Conservation (phyloP, 1,140 invertebrate species). For the Epicauta chinensis region DNA sequence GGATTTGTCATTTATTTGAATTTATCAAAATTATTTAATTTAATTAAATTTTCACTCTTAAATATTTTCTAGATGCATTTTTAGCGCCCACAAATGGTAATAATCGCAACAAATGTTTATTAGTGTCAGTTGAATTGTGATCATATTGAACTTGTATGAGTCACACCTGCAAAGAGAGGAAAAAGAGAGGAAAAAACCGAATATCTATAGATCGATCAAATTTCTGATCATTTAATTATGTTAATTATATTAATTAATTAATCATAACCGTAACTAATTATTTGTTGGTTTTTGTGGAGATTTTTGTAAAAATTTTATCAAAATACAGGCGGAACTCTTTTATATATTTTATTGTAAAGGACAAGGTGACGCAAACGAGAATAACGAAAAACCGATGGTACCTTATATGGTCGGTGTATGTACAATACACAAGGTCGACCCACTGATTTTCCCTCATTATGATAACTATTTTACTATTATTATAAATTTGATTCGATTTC, state of each 20-base stretch:
- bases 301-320: neutral
- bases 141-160: conserved; percentile 19
- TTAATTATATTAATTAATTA: neutral
- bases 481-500: neutral
- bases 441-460: conserved; percentile 8
- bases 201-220: neutral
- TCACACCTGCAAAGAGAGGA: conserved; percentile 19
- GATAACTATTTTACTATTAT: neutral
- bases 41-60: neutral
- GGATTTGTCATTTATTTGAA: neutral
- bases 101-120: neutral
- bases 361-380: conserved; percentile 24
- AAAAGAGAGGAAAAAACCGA: conserved; percentile 14
- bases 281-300: neutral
- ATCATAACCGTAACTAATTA: neutral
- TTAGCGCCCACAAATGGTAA: neutral
- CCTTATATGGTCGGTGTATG: conserved; percentile 28
- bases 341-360: conserved; percentile 5
- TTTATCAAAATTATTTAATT: neutral
- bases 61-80: neutral
- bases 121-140: neutral
- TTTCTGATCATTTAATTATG: neutral
- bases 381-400: conserved; percentile 15
- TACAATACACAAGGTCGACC: conserved; percentile 24
- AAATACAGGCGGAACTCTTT: neutral